Percentiles rank a stretch among this genome's conserved stretches.
These are phyloP conservation scores for Agrotis puta DNA, from an alignment of 2,888 invertebrate genomes.

Conservation along the genomic window DNA sequence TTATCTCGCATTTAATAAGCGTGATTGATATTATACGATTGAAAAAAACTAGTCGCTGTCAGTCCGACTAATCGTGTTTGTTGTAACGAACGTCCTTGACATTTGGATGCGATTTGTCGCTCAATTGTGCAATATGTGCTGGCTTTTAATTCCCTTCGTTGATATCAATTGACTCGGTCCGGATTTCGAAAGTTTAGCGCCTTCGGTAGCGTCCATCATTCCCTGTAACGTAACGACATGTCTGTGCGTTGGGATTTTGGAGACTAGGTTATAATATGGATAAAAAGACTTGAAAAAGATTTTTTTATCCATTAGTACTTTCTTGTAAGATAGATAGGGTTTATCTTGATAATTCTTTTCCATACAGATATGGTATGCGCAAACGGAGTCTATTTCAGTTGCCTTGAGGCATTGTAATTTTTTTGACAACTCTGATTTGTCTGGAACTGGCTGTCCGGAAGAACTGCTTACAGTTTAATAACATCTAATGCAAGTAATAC, in stretches of 20 bases:
- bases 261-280: too few relatives aligned
- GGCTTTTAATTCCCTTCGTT: neutral
- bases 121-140: slow-evolving; percentile 16
- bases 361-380: too few relatives aligned
- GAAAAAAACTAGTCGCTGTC: slow-evolving; percentile 29
- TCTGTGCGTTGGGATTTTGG: too few relatives aligned
- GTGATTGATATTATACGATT: slow-evolving; percentile 35
- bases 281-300: too few relatives aligned
- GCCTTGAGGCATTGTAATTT: too few relatives aligned
- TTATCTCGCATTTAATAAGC: slow-evolving; percentile 39
- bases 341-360: too few relatives aligned
- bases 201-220: neutral
- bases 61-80: slow-evolving; percentile 23
- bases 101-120: slow-evolving; percentile 43
- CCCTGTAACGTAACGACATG: neutral
- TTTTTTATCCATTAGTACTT: neutral
- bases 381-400: too few relatives aligned
- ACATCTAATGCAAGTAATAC: too few relatives aligned
- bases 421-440: too few relatives aligned
- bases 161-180: neutral
- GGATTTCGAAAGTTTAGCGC: neutral
- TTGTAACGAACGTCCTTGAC: slow-evolving; percentile 55
- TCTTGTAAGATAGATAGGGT: neutral
- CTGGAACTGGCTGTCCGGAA: too few relatives aligned
- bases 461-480: too few relatives aligned